Base-by-base conservation (phyloP, 2,888 invertebrate genomes). In the Nipponacmea schrenckii region DNA sequence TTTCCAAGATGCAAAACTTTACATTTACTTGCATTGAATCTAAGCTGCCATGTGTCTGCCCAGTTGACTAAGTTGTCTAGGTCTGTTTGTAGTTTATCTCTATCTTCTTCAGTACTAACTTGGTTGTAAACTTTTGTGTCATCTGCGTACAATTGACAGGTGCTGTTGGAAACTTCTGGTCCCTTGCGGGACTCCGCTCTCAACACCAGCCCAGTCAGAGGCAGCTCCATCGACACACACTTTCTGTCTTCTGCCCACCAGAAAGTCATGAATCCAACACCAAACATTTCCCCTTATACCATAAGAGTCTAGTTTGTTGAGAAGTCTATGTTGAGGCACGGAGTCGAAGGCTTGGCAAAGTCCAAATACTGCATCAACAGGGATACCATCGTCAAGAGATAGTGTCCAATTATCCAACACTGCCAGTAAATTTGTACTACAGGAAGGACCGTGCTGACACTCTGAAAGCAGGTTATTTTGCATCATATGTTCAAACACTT, bases 301-400 rank as follows among this genome's bases (percentile, higher is more conserved):
- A 39, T 69, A 72, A 12, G 12, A 44, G 12, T 26, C 26, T n/a
- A 70, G 27, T 64, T 74, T 70, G n/a, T 7, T n/a, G 10, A 72
- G 8, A n/a, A 74, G 62, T 44, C 62, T 15, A 14, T 72, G 39
- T 26, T 69, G 74, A 10, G 74, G 74, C 15, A 72, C 70, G 20
- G 70, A 39, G 62, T 74, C 72, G 56, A 74, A 74, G 8, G 74
- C 65, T 69, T 72, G 15, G 45, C 45, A 56, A 73, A 70, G 45
- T 74, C 74, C 48, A 71, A n/a, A 74, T 26, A 68, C 20, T 10
- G 15, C 39, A 15, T 20, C 63, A 2, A 63, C 24, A 14, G 4
- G 63, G 14, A n/a, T 63, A 14, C 2, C 14, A 2, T 2, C 4
- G 20, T 63, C 63, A 3, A 63, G 63, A 3, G 63, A 14, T 14